Conservation (phyloP, 1,140 invertebrate species). For the Anastrepha ludens region DNA sequence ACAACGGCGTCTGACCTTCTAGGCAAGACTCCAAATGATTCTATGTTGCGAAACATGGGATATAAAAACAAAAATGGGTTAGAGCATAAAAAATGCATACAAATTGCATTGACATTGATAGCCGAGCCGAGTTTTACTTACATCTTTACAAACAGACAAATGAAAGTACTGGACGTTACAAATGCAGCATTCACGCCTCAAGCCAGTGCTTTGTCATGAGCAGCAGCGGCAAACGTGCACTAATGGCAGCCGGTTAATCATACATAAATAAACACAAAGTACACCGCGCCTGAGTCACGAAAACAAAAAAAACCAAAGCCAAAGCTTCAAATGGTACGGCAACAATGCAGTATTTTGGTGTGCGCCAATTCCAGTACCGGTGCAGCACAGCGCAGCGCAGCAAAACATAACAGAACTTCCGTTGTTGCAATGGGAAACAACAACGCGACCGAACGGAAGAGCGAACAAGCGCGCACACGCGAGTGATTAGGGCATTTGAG, state of each 20-base stretch:
- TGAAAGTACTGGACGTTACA: no score
- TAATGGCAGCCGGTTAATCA: slow-evolving; percentile 7
- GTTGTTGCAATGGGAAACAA: neutral
- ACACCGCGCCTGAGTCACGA: neutral
- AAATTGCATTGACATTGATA: no score
- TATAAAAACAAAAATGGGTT: no score
- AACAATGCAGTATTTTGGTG: neutral
- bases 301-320: neutral
- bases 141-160: no score
- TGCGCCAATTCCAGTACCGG: neutral
- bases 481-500: slow-evolving; percentile 30
- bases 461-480: neutral
- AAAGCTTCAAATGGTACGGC: neutral
- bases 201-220: neutral
- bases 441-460: neutral
- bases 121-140: no score
- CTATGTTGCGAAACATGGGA: no score
- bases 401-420: slow-evolving; percentile 40
- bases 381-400: neutral
- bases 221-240: neutral
- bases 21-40: no score
- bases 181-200: no score
- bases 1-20: no score
- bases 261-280: neutral
- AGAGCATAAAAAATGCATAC: no score